These are phyloP conservation scores for Apteryx owenii DNA, from an alignment of 2,113 vertebrate genomes.

Conservation along the genomic window DNA sequence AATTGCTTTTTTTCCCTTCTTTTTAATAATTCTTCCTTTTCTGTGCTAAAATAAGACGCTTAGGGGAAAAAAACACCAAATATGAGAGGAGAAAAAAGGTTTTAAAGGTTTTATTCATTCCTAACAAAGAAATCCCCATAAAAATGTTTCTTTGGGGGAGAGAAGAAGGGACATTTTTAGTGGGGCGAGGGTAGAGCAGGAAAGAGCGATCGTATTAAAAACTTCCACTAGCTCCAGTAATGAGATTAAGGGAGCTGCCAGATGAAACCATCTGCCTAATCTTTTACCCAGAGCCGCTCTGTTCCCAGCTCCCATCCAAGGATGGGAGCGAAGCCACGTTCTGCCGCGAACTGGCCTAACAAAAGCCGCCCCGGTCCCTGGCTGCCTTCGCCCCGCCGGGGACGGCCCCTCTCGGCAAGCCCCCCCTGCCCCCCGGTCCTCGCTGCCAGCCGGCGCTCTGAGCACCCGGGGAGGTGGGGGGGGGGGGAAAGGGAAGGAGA, in stretches of 20 bases:
- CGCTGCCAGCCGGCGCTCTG: fast-evolving
- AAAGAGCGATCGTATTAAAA: conserved; percentile 46
- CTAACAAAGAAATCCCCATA: conserved; percentile 1
- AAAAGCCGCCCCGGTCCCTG: background rate
- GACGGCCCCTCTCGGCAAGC: background rate
- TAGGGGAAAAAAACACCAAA: background rate
- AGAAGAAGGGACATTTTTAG: background rate
- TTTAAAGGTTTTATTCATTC: background rate
- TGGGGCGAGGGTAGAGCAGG: background rate
- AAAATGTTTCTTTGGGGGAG: background rate
- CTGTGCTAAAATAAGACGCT: background rate
- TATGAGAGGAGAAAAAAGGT: background rate
- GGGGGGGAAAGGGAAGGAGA: background rate
- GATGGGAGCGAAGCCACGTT: background rate
- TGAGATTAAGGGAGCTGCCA: conserved; percentile 72
- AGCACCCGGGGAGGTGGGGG: background rate
- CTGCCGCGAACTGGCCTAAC: background rate
- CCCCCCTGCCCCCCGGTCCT: background rate
- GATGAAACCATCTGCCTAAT: conserved; percentile 72
- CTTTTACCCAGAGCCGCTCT: conserved; percentile 16
- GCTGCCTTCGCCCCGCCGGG: fast-evolving
- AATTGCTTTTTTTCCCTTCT: background rate
- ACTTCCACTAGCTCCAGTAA: conserved; percentile 56
- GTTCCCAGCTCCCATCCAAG: conserved; percentile 31
- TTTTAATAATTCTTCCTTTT: background rate